Percentiles rank a stretch among this genome's conserved stretches.
Conservation (phyloP, 2,888 invertebrate genomes). For the Meteorus cinctellus region DNA sequence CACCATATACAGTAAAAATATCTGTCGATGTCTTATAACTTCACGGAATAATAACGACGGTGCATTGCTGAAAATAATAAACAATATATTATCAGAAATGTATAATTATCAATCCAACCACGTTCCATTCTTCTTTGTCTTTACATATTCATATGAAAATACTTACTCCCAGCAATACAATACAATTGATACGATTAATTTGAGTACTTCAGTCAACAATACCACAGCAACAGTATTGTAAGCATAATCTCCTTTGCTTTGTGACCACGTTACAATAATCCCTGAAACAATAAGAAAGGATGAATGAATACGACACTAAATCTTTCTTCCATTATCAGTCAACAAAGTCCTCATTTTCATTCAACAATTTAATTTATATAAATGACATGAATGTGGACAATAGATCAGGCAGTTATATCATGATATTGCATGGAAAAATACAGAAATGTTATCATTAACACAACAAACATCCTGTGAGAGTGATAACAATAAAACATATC, state of each 20-base stretch:
- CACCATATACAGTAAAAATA: constrained; percentile 88
- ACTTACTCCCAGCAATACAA: constrained; percentile 84
- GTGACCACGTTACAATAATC: constrained; percentile 92
- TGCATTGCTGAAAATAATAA: constrained; percentile 59
- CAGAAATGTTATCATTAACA: background rate
- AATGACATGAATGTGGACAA: too few relatives aligned
- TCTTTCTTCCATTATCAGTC: background rate
- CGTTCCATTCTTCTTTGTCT: background rate
- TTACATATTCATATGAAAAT: constrained; percentile 26
- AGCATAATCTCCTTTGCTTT: constrained; percentile 86
- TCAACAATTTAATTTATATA: too few relatives aligned
- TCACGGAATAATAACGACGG: constrained; percentile 60
- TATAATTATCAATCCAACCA: background rate
- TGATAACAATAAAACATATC: background rate
- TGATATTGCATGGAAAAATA: background rate
- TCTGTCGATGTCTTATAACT: constrained; percentile 69
- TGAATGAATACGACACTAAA: background rate
- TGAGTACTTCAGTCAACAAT: constrained; percentile 89
- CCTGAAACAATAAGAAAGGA: constrained; percentile 76
- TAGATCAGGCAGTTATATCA: too few relatives aligned
- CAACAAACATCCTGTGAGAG: background rate
- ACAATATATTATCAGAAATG: constrained; percentile 30
- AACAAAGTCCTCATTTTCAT: too few relatives aligned
- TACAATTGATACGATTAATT: constrained; percentile 82
- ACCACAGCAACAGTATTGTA: constrained; percentile 94